Evolutionary conservation across 2,797 vertebrate genomes (phyloP).

Genomic region (Nyctalus aviator): DNA sequence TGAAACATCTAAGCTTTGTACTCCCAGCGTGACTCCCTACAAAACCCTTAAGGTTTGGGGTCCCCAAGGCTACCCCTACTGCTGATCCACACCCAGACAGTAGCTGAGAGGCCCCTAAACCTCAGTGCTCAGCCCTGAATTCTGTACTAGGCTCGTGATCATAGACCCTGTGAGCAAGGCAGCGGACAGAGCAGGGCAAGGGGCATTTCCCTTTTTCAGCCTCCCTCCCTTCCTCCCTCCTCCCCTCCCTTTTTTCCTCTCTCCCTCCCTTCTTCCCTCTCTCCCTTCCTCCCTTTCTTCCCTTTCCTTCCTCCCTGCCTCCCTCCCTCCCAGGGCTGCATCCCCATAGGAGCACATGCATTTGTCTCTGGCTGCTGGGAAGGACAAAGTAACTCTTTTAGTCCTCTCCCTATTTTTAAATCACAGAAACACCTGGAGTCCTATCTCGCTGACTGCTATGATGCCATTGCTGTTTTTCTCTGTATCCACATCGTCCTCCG

Average conservation of each 20-base stretch:
- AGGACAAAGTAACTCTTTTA: not conserved
- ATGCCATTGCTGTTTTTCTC: constrained; percentile 95
- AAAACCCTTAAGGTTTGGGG: not conserved
- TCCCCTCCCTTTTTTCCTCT: not conserved
- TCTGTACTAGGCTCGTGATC: not conserved
- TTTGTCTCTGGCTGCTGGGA: not conserved
- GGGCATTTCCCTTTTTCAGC: not conserved
- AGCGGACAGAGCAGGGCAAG: not conserved
- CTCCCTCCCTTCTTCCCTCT: too few relatives aligned
- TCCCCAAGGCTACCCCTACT: not conserved
- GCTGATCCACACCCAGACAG: not conserved
- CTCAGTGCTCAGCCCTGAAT: not conserved
- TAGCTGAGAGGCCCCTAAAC: not conserved
- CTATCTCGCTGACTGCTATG: constrained; percentile 94
- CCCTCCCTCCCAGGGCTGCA: not conserved
- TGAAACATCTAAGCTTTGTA: not conserved
- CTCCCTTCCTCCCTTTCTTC: too few relatives aligned
- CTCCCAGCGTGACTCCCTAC: not conserved
- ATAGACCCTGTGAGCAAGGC: not conserved
- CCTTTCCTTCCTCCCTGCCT: too few relatives aligned
- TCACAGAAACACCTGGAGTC: constrained; percentile 94
- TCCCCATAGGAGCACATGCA: not conserved
- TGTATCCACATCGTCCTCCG: constrained; percentile 96
- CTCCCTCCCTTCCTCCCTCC: too few relatives aligned
- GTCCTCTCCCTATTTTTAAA: not conserved